Evolutionary conservation across 2,888 invertebrate species (phyloP).

Genomic region (Phortica okadai): DNA sequence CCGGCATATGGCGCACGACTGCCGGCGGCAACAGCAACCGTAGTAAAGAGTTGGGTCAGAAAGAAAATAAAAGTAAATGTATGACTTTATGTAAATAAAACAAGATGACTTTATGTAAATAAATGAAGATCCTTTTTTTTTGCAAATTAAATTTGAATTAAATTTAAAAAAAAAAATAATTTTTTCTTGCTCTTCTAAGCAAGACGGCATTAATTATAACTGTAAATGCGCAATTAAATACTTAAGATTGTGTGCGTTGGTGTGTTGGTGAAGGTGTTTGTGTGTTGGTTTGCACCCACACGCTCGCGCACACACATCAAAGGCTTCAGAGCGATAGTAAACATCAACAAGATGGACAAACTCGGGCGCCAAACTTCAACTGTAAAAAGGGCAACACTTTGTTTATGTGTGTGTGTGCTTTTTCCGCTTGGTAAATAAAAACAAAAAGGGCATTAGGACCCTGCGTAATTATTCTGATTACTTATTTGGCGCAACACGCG

Average conservation of each 20-base stretch:
- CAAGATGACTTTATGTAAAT: background rate
- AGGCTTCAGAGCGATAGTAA: too few species aligned
- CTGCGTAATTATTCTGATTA: conserved; percentile 23
- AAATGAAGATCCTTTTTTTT: too few species aligned
- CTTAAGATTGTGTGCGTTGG: background rate
- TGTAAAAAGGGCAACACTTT: conserved; percentile 11
- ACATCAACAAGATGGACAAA: background rate
- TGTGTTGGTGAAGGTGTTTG: too few species aligned
- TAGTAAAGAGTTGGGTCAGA: too few species aligned
- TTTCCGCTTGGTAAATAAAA: background rate
- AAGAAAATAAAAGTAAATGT: background rate
- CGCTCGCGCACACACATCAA: too few species aligned
- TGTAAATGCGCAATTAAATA: conserved; percentile 13
- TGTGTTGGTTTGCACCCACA: too few species aligned
- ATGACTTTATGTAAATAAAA: background rate
- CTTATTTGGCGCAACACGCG: conserved; percentile 12
- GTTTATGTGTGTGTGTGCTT: background rate
- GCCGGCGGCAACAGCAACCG: background rate
- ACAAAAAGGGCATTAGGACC: background rate
- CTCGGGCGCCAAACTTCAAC: background rate
- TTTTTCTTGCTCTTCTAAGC: too few species aligned
- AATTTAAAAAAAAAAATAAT: too few species aligned
- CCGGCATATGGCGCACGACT: background rate
- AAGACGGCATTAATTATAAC: background rate
- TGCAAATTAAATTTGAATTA: too few species aligned